Conservation (phyloP, 2,113 vertebrate species). For the Tetrax tetrax region DNA sequence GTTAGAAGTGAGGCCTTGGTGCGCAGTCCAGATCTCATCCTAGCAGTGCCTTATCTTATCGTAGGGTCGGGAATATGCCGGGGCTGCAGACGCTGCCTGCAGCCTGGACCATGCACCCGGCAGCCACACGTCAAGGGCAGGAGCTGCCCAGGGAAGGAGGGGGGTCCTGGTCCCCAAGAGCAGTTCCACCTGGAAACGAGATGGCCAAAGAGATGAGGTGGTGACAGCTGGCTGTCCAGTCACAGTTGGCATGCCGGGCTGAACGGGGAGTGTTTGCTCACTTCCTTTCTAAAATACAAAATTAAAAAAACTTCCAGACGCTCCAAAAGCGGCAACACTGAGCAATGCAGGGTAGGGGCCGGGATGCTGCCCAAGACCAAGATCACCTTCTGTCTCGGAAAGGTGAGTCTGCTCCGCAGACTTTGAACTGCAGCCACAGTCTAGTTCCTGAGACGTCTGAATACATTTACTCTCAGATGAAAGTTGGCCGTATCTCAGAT, state of each 20-base stretch:
- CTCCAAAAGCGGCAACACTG: background rate
- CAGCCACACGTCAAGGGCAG: background rate
- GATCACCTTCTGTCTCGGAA: background rate
- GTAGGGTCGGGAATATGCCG: rapidly evolving
- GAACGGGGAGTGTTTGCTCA: background rate
- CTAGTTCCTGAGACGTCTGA: background rate
- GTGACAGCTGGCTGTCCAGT: background rate
- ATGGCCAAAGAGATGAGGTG: background rate
- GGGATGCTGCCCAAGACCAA: background rate
- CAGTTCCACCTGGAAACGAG: background rate
- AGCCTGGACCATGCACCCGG: rapidly evolving
- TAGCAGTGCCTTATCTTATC: rapidly evolving
- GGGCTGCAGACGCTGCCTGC: background rate
- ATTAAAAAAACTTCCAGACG: background rate
- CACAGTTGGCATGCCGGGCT: background rate
- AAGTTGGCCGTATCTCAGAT: background rate
- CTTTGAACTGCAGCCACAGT: background rate
- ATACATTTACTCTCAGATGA: background rate
- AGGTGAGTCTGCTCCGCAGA: background rate
- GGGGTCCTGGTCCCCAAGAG: background rate
- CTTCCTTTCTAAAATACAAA: background rate
- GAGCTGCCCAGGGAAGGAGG: background rate
- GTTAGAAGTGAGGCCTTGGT: background rate
- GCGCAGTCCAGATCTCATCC: background rate
- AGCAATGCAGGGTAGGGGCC: rapidly evolving